phyloP scores from a whole-genome alignment of 2,888 invertebrate genomes.

The Andrena dorsata region DNA sequence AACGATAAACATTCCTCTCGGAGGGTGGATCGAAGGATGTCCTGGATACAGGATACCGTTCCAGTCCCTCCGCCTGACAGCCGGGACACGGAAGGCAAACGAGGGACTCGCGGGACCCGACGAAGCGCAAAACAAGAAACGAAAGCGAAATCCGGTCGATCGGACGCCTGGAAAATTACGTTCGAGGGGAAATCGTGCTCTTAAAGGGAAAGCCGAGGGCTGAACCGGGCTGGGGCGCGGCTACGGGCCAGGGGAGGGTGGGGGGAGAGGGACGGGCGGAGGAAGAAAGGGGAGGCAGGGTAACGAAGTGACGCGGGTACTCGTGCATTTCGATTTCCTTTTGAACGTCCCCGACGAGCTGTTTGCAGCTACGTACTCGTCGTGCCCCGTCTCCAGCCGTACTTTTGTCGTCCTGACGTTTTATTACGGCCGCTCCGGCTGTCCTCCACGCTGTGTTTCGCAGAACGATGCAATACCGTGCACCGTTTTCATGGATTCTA shows the following conservation, averaged over 20 bases:
- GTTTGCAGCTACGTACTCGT: slow-evolving; percentile 30
- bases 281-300: slow-evolving; percentile 19
- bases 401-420: slow-evolving; percentile 57
- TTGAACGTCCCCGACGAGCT: slow-evolving; percentile 40
- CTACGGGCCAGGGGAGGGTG: not conserved
- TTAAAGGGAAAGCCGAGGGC: slow-evolving; percentile 48
- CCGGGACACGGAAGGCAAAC: not conserved
- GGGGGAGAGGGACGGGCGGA: not conserved
- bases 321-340: slow-evolving; percentile 69
- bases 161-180: slow-evolving; percentile 70
- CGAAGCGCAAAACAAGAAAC: slow-evolving; percentile 72
- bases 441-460: not conserved
- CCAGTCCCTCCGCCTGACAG: not conserved
- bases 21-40: not conserved
- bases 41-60: not conserved
- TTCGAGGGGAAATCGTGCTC: slow-evolving; percentile 63
- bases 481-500: not conserved
- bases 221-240: not conserved
- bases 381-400: not conserved
- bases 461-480: not conserved
- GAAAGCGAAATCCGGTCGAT: slow-evolving; percentile 71
- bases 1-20: slow-evolving; percentile 2
- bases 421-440: slow-evolving; percentile 45
- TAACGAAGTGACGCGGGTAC: slow-evolving; percentile 66
- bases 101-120: slow-evolving; percentile 35